Percentiles rank a stretch among this genome's conserved stretches.
Evolutionary conservation across 2,113 vertebrate species (phyloP).

Genomic region (Odocoileus virginianus): DNA sequence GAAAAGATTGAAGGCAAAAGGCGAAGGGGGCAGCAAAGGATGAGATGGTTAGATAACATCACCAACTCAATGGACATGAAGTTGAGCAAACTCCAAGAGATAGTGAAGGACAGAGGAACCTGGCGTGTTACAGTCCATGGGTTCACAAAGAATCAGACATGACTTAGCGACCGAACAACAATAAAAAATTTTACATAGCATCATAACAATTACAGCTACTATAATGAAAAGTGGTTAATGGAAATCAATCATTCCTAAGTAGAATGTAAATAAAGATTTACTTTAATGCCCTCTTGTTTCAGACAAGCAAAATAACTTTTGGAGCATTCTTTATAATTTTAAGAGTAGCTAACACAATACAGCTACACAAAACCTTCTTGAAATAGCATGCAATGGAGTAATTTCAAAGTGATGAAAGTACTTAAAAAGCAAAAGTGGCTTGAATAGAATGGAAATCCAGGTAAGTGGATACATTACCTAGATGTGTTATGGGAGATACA

Average conservation of each 20-base stretch:
- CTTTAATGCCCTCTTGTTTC: not conserved
- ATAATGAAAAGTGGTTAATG: not conserved
- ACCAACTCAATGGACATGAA: not conserved
- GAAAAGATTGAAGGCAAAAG: not conserved
- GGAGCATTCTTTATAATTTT: not conserved
- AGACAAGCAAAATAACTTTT: not conserved
- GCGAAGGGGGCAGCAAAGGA: not conserved
- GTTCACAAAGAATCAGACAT: not conserved
- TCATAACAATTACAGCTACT: not conserved
- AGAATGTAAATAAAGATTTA: slow-evolving; percentile 16
- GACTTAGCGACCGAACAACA: not conserved
- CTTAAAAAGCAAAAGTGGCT: not conserved
- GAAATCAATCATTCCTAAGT: slow-evolving; percentile 24
- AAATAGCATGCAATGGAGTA: not conserved
- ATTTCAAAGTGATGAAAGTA: not conserved
- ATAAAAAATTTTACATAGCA: slow-evolving; percentile 17
- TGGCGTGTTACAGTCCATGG: not conserved
- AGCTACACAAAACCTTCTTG: not conserved
- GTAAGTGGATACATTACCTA: not conserved
- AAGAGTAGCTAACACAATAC: not conserved
- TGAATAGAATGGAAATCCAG: not conserved
- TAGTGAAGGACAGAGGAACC: not conserved
- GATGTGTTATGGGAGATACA: not conserved
- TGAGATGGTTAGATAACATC: not conserved
- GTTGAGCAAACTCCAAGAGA: not conserved